These are phyloP conservation scores for Orchestia grillus DNA, from an alignment of 1,140 invertebrate genomes.

Conservation along the genomic window DNA sequence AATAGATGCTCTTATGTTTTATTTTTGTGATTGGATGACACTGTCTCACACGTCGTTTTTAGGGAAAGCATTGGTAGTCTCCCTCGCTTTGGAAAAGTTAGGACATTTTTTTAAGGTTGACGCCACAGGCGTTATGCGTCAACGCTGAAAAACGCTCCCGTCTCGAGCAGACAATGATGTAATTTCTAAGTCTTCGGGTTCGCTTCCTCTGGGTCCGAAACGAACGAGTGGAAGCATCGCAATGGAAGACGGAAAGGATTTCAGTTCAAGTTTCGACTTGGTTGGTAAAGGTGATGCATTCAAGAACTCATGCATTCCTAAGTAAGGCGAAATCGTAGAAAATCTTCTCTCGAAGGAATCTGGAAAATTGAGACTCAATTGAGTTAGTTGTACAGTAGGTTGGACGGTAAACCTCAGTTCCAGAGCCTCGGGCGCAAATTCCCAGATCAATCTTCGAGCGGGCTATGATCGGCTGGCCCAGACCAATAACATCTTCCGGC, in stretches of 20 bases:
- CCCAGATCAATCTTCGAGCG: neutral
- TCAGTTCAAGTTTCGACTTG: neutral
- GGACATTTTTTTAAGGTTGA: neutral
- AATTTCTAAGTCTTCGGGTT: neutral
- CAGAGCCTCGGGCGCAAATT: neutral
- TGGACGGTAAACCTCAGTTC: neutral
- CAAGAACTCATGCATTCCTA: constrained; percentile 52
- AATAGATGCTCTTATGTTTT: neutral
- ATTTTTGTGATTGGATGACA: neutral
- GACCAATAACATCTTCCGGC: neutral
- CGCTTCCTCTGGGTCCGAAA: neutral
- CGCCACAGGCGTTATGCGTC: neutral
- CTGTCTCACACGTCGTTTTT: neutral
- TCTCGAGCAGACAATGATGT: neutral
- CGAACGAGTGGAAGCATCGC: neutral
- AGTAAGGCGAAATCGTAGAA: constrained; percentile 50
- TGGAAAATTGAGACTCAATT: constrained; percentile 38
- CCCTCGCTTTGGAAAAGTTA: neutral
- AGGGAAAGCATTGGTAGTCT: neutral
- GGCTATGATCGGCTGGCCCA: neutral
- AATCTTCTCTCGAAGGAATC: neutral
- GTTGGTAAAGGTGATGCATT: constrained; percentile 34
- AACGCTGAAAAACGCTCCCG: neutral
- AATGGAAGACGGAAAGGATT: neutral
- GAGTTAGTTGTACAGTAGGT: neutral